Evolutionary conservation across 2,888 invertebrate genomes (phyloP).

Genomic region (Oxycera nigricornis): DNA sequence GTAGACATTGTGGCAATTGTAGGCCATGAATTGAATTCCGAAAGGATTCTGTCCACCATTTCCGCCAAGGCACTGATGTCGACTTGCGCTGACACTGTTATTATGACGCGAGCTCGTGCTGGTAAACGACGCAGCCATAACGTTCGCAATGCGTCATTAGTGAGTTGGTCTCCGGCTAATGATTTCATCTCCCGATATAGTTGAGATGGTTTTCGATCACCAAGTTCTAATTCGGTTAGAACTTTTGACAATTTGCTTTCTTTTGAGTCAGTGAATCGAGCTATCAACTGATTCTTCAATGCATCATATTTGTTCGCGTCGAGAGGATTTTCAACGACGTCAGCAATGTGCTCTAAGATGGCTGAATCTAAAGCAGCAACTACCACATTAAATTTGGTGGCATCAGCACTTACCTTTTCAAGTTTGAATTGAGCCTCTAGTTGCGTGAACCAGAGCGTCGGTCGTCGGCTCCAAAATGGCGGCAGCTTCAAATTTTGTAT

Average conservation of each 20-base stretch:
- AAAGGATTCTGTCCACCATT: conserved; percentile 45
- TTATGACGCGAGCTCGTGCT: conserved; percentile 45
- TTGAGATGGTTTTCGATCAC: conserved; percentile 50
- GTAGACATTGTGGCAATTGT: not conserved
- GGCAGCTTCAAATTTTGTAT: not conserved
- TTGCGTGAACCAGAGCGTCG: not conserved
- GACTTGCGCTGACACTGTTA: conserved; percentile 46
- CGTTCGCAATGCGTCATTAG: conserved; percentile 48
- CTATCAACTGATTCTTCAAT: not conserved
- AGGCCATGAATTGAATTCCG: not conserved
- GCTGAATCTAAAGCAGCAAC: not conserved
- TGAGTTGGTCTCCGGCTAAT: conserved; percentile 47
- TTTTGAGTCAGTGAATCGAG: not conserved
- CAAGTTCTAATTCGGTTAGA: conserved; percentile 46
- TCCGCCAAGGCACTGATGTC: conserved; percentile 43
- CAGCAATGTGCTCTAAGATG: not conserved
- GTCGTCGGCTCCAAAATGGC: not conserved
- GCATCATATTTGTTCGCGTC: not conserved
- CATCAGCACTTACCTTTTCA: not conserved
- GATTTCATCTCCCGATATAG: conserved; percentile 49
- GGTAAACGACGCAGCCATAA: conserved; percentile 50
- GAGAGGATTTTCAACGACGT: not conserved
- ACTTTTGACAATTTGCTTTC: not conserved
- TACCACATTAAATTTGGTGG: not conserved
- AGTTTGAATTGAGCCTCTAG: not conserved